Conservation (phyloP, 2,797 vertebrate species). For the Strix occidentalis region DNA sequence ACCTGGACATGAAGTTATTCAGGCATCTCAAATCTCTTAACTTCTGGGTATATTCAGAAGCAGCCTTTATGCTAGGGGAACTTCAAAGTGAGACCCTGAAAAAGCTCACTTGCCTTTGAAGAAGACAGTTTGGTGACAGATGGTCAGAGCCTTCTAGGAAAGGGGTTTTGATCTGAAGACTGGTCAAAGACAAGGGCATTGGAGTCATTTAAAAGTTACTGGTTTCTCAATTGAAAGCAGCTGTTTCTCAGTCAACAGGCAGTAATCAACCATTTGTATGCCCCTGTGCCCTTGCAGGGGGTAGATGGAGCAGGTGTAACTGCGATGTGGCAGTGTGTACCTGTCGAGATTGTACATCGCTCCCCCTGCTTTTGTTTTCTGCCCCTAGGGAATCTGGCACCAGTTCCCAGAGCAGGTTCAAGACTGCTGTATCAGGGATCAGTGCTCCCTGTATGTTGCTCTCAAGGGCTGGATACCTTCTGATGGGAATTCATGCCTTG, state of each 20-base stretch:
- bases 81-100: neutral
- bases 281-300: neutral
- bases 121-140: neutral
- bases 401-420: neutral
- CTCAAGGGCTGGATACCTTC: neutral
- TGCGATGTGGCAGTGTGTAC: neutral
- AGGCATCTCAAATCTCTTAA: neutral
- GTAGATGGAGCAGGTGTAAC: neutral
- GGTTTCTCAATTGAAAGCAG: neutral
- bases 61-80: neutral
- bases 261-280: neutral
- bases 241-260: neutral
- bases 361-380: neutral
- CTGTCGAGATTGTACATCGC: neutral
- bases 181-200: accelerated
- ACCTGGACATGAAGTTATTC: neutral
- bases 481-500: neutral
- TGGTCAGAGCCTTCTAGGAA: neutral
- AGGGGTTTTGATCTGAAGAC: neutral
- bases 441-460: accelerated
- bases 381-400: neutral
- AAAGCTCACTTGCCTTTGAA: neutral
- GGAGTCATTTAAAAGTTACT: neutral
- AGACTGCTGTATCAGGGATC: neutral
- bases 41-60: neutral